Percentiles rank a stretch among this genome's conserved stretches.
phyloP scores from a whole-genome alignment of 2,113 vertebrate species.

The Rhinichthys klamathensis region DNA sequence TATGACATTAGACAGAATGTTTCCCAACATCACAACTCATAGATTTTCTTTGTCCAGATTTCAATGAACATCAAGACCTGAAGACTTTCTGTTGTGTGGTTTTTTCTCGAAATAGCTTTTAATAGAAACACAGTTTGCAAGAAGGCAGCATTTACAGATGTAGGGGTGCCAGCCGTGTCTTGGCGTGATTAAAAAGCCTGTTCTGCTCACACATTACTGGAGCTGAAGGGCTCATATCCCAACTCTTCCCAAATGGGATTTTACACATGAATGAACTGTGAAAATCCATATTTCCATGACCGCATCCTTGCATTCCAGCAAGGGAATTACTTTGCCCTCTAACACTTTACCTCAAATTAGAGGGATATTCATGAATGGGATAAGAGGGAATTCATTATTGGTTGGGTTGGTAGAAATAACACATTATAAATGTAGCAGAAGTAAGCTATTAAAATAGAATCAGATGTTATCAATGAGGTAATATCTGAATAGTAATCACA shows the following conservation, averaged over 20 bases:
- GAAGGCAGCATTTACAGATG: not conserved
- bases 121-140: not conserved
- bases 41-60: not conserved
- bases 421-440: slow-evolving; percentile 75
- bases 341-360: slow-evolving; percentile 64
- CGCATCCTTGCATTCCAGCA: slow-evolving; percentile 42
- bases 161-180: not conserved
- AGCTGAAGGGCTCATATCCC: slow-evolving; percentile 26
- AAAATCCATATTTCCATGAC: slow-evolving; percentile 44
- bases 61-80: not conserved
- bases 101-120: not conserved
- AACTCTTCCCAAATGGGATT: slow-evolving; percentile 50
- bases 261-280: slow-evolving; percentile 65
- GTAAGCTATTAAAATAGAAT: slow-evolving; percentile 75
- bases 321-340: slow-evolving; percentile 47
- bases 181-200: slow-evolving; percentile 22
- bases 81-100: not conserved
- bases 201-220: not conserved
- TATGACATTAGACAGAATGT: not conserved
- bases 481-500: slow-evolving; percentile 73
- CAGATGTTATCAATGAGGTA: slow-evolving; percentile 69
- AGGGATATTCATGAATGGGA: slow-evolving; percentile 62
- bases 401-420: slow-evolving; percentile 69
- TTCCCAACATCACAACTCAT: not conserved
- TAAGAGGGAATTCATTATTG: slow-evolving; percentile 64